Conservation (phyloP, 2,888 invertebrate genomes). For the Amphipyra tragopoginis region DNA sequence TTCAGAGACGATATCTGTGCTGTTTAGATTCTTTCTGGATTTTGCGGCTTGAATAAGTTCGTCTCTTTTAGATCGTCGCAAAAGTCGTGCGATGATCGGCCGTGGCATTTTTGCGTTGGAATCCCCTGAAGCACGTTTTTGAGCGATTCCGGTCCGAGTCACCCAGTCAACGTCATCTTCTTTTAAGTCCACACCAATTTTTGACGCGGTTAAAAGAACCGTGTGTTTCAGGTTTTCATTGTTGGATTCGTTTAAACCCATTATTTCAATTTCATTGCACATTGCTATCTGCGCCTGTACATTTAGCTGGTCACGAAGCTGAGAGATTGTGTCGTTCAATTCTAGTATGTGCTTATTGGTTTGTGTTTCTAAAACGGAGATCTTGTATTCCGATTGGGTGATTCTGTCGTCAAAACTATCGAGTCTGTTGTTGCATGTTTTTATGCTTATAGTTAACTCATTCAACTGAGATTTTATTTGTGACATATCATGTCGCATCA, state of each 20-base stretch:
- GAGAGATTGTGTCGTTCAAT: neutral
- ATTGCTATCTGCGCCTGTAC: neutral
- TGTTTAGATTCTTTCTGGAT: neutral
- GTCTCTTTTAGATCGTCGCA: neutral
- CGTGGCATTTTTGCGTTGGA: neutral
- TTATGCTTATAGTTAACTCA: neutral
- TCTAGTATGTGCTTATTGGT: neutral
- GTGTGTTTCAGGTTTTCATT: neutral
- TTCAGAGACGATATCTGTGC: neutral
- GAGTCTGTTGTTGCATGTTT: neutral
- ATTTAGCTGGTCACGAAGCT: neutral
- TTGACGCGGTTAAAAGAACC: neutral
- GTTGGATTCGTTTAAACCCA: neutral
- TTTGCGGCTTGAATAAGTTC: conserved; percentile 3
- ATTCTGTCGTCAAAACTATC: conserved; percentile 1
- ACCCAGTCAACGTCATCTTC: no score
- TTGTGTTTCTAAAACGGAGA: neutral
- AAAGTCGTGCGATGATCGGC: conserved; percentile 1
- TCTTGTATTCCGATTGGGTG: neutral
- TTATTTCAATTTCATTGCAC: conserved; percentile 1
- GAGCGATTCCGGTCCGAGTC: neutral
- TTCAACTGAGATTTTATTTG: no score
- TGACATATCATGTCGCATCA: conserved; percentile 6
- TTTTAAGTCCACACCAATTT: conserved; percentile 1
- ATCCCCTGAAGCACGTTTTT: neutral